Evolutionary conservation across 2,797 vertebrate species (phyloP).

Genomic region (Ctenopoma multispine): DNA sequence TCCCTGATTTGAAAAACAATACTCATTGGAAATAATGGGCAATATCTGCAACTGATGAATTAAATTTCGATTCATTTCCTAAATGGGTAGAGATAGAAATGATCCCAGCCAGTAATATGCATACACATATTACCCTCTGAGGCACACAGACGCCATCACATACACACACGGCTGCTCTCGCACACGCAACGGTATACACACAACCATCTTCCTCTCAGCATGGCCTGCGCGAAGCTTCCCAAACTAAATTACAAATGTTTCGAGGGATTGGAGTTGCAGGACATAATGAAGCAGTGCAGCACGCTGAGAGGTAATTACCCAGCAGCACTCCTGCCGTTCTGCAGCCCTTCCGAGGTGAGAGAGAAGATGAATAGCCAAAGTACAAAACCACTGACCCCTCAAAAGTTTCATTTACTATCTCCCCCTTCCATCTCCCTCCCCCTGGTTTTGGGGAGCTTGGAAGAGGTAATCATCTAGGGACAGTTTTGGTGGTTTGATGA

Average conservation of each 20-base stretch:
- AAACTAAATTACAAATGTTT: slow-evolving; percentile 94
- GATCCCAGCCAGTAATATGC: slow-evolving; percentile 71
- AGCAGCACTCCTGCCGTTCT: slow-evolving; percentile 89
- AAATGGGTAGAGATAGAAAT: slow-evolving; percentile 70
- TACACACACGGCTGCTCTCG: slow-evolving; percentile 17
- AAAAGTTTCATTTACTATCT: slow-evolving; percentile 95
- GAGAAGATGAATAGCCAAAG: slow-evolving; percentile 95
- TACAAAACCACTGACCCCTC: slow-evolving; percentile 97
- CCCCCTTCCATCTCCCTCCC: slow-evolving; percentile 73
- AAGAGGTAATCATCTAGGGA: slow-evolving; percentile 98
- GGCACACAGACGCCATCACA: slow-evolving; percentile 17
- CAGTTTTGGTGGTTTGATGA: slow-evolving; percentile 95
- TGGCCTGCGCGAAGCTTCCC: slow-evolving; percentile 79
- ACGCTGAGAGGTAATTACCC: slow-evolving; percentile 98
- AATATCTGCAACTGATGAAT: slow-evolving; percentile 71
- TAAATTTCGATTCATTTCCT: slow-evolving; percentile 75
- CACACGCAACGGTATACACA: slow-evolving; percentile 40
- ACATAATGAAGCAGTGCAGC: slow-evolving; percentile 96
- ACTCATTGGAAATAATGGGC: slow-evolving; percentile 68
- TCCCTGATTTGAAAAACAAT: slow-evolving; percentile 66
- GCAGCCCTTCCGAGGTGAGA: slow-evolving; percentile 88
- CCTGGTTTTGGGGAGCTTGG: slow-evolving; percentile 90
- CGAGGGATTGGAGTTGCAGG: slow-evolving; percentile 89
- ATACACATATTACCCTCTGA: slow-evolving; percentile 50
- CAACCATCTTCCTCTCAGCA: slow-evolving; percentile 73